These are phyloP conservation scores for Sinhomidia bicolor DNA, from an alignment of 2,888 invertebrate species.

Conservation along the genomic window DNA sequence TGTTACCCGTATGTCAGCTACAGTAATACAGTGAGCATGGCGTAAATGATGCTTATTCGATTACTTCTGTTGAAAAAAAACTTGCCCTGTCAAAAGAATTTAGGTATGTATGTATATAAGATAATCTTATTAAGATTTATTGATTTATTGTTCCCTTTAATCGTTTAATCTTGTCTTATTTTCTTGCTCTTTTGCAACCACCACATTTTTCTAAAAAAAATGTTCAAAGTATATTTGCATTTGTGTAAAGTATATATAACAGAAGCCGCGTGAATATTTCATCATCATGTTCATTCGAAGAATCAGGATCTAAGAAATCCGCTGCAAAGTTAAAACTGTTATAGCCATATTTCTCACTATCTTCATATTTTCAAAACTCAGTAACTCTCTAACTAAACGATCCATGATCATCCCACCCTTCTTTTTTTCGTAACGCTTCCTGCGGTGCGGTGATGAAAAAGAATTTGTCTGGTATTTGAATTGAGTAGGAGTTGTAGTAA, in stretches of 20 bases:
- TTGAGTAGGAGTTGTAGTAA: constrained; percentile 13
- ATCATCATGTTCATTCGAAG: neutral
- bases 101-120: too few relatives aligned
- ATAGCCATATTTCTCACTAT: neutral
- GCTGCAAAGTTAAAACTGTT: neutral
- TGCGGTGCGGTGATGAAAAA: neutral
- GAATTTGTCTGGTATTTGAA: constrained; percentile 21
- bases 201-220: too few relatives aligned
- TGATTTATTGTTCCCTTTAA: too few relatives aligned
- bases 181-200: too few relatives aligned
- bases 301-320: neutral
- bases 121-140: too few relatives aligned
- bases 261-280: neutral
- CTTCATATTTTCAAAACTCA: neutral
- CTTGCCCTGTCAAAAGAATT: too few relatives aligned
- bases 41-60: too few relatives aligned
- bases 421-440: neutral
- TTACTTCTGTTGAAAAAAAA: too few relatives aligned
- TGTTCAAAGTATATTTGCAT: too few relatives aligned
- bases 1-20: too few relatives aligned
- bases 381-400: neutral
- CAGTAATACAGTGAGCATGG: too few relatives aligned
- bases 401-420: neutral
- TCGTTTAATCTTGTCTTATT: too few relatives aligned
- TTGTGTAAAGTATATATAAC: neutral